Evolutionary conservation across 2,113 vertebrate species (phyloP).

Genomic region (Phalacrocorax pelagicus): DNA sequence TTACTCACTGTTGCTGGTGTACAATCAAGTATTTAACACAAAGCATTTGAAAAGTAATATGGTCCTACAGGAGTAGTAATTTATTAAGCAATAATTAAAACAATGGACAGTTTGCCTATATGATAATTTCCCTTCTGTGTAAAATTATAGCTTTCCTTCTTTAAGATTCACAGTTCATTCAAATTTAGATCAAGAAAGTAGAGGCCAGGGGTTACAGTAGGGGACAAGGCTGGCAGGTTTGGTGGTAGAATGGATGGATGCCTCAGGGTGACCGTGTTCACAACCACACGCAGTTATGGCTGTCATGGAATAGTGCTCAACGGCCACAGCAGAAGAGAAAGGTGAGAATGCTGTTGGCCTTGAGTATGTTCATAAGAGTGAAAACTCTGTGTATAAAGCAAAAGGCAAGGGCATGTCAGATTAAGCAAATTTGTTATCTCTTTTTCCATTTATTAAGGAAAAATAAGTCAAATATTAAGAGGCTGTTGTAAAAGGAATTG

Average conservation of each 20-base stretch:
- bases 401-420: neutral
- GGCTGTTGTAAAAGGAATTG: neutral
- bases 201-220: neutral
- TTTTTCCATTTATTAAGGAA: neutral
- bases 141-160: neutral
- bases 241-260: neutral
- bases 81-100: neutral
- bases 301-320: neutral
- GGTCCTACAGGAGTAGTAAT: neutral
- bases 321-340: neutral
- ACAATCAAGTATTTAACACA: neutral
- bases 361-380: neutral
- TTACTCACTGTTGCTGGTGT: neutral
- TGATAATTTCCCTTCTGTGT: neutral
- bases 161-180: neutral
- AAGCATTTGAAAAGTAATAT: neutral
- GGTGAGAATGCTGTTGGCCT: neutral
- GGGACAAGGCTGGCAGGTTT: neutral
- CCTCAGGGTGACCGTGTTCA: neutral
- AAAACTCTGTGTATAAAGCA: neutral
- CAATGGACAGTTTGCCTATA: neutral
- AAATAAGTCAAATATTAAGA: neutral
- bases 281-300: fast-evolving
- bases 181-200: neutral
- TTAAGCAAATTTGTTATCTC: neutral